Evolutionary conservation across 2,888 invertebrate genomes (phyloP).

Genomic region (Heliconius ismenius): DNA sequence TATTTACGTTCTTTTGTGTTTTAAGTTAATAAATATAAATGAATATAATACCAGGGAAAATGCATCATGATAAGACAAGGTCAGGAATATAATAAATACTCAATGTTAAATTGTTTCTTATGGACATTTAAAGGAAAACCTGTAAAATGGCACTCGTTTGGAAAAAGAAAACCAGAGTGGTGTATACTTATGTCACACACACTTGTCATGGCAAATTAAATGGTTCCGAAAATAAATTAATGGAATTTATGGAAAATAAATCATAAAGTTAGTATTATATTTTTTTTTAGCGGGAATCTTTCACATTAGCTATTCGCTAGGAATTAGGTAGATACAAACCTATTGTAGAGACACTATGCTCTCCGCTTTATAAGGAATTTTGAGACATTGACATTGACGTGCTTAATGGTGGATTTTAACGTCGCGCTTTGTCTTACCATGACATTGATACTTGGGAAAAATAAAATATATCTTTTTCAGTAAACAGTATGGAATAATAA

Average conservation of each 20-base stretch:
- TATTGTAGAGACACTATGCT: neutral
- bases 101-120: neutral
- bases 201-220: neutral
- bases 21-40: neutral
- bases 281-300: neutral
- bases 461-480: neutral
- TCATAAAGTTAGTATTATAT: neutral
- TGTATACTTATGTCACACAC: no score
- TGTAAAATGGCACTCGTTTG: neutral
- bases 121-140: neutral
- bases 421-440: no score
- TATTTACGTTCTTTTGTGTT: constrained; percentile 8
- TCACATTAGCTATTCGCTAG: neutral
- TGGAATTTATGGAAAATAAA: neutral
- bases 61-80: neutral
- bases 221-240: neutral
- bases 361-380: neutral
- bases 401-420: neutral
- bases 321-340: neutral
- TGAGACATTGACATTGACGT: neutral
- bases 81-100: neutral
- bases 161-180: no score
- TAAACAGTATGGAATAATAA: no score
- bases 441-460: neutral
- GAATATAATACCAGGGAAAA: neutral